phyloP scores from a whole-genome alignment of 37 sponge, comb jelly and placozoan genomes.

The Bolinopsis microptera region DNA sequence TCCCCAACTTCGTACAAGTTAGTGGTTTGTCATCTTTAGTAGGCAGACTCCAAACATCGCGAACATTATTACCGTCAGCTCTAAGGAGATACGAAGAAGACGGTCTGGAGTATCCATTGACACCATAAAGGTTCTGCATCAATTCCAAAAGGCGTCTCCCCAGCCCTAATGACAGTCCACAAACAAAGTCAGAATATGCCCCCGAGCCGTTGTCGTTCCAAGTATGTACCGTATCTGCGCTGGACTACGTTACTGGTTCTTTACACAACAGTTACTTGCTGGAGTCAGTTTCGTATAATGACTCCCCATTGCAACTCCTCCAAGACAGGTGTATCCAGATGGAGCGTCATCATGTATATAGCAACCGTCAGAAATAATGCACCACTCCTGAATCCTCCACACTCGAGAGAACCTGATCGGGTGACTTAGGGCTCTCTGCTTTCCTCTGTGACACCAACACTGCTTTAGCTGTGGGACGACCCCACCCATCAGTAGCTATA shows the following conservation, averaged over 20 bases:
- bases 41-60: background rate
- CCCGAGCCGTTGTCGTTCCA: background rate
- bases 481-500: background rate
- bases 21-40: background rate
- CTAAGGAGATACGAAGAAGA: background rate
- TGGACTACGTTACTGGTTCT: background rate
- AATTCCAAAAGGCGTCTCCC: background rate
- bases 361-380: background rate
- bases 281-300: background rate
- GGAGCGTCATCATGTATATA: background rate
- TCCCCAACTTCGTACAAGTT: background rate
- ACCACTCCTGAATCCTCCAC: background rate
- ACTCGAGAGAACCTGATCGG: background rate
- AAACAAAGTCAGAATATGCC: background rate
- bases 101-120: background rate
- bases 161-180: background rate
- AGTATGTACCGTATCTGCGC: background rate
- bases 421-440: background rate
- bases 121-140: background rate
- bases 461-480: background rate
- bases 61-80: background rate
- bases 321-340: background rate
- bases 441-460: background rate
- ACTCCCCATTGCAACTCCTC: background rate
- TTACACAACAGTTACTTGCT: background rate